These are phyloP conservation scores for Alitta virens DNA, from an alignment of 2,888 invertebrate species.

Conservation along the genomic window DNA sequence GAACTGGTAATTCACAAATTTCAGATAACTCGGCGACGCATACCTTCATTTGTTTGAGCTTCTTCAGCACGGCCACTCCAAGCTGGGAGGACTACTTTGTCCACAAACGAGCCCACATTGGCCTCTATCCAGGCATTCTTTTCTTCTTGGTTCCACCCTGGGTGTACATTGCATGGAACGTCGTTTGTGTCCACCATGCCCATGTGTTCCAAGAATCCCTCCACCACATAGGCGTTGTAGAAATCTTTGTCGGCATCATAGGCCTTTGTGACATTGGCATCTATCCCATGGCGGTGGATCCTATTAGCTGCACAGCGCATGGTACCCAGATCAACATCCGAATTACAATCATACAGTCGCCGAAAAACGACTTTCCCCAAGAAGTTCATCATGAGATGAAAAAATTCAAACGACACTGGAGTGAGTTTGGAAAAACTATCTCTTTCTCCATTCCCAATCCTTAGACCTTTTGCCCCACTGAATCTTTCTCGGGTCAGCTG, in stretches of 20 bases:
- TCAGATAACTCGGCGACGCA: too few species aligned
- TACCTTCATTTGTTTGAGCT: too few species aligned
- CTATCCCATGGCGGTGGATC: constrained; percentile 22
- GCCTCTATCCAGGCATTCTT: constrained; percentile 9
- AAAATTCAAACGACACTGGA: constrained; percentile 25
- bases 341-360: constrained; percentile 17
- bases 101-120: constrained; percentile 10
- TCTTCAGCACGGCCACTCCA: too few species aligned
- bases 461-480: too few species aligned
- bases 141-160: not conserved
- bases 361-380: constrained; percentile 13
- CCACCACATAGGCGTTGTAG: constrained; percentile 22
- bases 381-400: constrained; percentile 28
- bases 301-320: constrained; percentile 16
- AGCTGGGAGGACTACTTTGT: constrained; percentile 5
- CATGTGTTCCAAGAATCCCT: constrained; percentile 23
- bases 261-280: constrained; percentile 20
- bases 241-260: constrained; percentile 29
- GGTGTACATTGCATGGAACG: not conserved
- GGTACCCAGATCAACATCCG: constrained; percentile 22
- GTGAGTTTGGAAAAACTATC: constrained; percentile 6
- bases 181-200: constrained; percentile 13
- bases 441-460: too few species aligned
- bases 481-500: too few species aligned
- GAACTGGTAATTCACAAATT: too few species aligned